Percentiles rank a stretch among this genome's conserved stretches.
Evolutionary conservation across 2,113 vertebrate genomes (phyloP).

Genomic region (Ictidomys tridecemlineatus): DNA sequence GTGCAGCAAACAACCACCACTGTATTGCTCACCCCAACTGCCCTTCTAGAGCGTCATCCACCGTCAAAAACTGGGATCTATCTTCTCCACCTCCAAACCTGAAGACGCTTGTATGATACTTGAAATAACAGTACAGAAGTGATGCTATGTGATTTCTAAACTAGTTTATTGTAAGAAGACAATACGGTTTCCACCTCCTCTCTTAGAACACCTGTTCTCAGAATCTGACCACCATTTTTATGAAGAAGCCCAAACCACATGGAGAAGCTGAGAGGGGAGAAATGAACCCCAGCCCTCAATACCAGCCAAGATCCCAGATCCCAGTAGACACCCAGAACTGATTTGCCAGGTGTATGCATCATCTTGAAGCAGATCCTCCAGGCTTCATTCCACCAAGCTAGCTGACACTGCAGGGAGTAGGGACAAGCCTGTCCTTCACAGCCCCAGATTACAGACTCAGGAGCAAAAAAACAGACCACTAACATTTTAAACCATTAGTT

Average conservation of each 20-base stretch:
- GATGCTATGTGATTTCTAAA: background rate
- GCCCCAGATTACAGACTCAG: background rate
- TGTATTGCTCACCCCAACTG: background rate
- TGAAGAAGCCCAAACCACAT: conserved; percentile 3
- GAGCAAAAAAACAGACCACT: background rate
- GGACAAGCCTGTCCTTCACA: background rate
- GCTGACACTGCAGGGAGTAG: background rate
- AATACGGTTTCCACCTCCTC: background rate
- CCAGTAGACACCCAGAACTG: background rate
- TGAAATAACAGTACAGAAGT: background rate
- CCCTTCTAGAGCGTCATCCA: background rate
- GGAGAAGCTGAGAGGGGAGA: background rate
- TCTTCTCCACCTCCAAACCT: background rate
- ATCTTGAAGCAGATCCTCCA: background rate
- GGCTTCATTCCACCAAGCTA: background rate
- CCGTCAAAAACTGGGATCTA: background rate
- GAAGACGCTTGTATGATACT: background rate
- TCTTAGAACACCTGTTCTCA: background rate
- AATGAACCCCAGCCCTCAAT: background rate
- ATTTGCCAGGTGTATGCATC: background rate
- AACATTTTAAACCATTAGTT: background rate
- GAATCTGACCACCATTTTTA: background rate
- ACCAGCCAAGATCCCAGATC: background rate
- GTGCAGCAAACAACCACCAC: background rate
- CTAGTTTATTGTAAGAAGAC: background rate